phyloP scores from a whole-genome alignment of 2,888 invertebrate genomes.

The Conus canariensis region DNA sequence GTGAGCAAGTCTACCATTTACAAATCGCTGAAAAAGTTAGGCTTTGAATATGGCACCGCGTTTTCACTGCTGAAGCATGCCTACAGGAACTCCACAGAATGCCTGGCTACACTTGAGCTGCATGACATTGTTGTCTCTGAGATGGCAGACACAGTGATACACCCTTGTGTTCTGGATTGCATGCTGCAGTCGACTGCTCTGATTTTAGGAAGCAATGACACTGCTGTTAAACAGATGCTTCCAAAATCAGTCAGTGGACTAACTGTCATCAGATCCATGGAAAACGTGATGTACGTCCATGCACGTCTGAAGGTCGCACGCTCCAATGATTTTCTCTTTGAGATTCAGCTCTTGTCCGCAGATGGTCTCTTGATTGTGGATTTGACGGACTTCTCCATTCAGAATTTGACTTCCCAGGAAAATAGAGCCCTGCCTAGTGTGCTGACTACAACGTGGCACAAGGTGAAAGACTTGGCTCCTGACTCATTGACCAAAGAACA shows the following conservation, averaged over 20 bases:
- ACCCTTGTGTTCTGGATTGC: conserved; percentile 59
- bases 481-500: not conserved
- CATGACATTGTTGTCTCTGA: conserved; percentile 50
- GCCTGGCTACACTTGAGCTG: conserved; percentile 51
- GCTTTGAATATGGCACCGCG: conserved; percentile 41
- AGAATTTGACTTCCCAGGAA: not conserved
- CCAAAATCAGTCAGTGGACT: conserved; percentile 9
- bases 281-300: not conserved
- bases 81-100: conserved; percentile 51
- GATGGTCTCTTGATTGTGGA: not conserved
- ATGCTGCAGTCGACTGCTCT: conserved; percentile 54
- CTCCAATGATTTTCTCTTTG: not conserved
- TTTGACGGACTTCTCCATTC: not conserved
- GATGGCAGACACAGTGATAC: conserved; percentile 52
- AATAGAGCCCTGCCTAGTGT: not conserved
- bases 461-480: not conserved
- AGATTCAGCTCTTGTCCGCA: not conserved
- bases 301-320: not conserved
- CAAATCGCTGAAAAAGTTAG: conserved; percentile 38
- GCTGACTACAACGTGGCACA: not conserved
- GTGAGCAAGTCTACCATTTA: conserved; percentile 40
- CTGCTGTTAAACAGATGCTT: not conserved
- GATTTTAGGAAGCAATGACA: not conserved
- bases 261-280: not conserved
- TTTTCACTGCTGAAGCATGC: conserved; percentile 44